These are phyloP conservation scores for Enteromius trimaculatus DNA, from an alignment of 2,797 vertebrate species.

Conservation along the genomic window DNA sequence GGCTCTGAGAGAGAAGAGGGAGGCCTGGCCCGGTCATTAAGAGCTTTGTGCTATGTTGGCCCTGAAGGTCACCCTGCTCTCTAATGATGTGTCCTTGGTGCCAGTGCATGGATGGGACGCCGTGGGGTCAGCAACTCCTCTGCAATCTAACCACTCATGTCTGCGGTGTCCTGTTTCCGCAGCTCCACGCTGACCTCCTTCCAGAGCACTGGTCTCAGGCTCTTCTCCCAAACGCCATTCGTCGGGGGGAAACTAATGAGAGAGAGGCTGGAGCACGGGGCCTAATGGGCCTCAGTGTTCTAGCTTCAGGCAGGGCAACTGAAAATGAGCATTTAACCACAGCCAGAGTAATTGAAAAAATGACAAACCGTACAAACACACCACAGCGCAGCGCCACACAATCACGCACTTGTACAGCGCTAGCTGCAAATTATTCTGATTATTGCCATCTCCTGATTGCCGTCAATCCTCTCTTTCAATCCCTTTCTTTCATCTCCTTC, in stretches of 20 bases:
- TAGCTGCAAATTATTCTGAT: constrained; percentile 77
- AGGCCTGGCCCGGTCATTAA: constrained; percentile 52
- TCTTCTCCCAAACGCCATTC: constrained; percentile 64
- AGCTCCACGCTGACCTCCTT: constrained; percentile 78
- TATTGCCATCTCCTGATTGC: constrained; percentile 76
- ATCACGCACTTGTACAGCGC: constrained; percentile 53
- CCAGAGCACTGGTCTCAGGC: constrained; percentile 63
- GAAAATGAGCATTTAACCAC: constrained; percentile 84
- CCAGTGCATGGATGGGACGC: constrained; percentile 57
- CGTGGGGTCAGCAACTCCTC: constrained; percentile 69
- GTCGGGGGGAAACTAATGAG: constrained; percentile 80
- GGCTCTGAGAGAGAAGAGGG: constrained; percentile 32
- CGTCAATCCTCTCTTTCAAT: constrained; percentile 54
- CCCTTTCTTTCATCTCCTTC: constrained; percentile 52
- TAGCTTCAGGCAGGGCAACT: constrained; percentile 78
- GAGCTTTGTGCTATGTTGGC: constrained; percentile 49
- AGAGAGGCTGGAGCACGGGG: constrained; percentile 76
- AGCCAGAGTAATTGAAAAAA: constrained; percentile 83
- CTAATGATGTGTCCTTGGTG: constrained; percentile 65
- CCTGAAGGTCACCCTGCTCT: constrained; percentile 73
- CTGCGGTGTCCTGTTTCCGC: constrained; percentile 49
- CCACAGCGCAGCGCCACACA: constrained; percentile 46
- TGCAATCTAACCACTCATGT: constrained; percentile 69
- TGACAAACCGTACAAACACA: constrained; percentile 75
- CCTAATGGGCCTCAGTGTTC: constrained; percentile 79